Evolutionary conservation across 1,140 invertebrate species (phyloP), one percentile per base, ranked within the genome.

Genomic region (Calephelis nemesis): DNA sequence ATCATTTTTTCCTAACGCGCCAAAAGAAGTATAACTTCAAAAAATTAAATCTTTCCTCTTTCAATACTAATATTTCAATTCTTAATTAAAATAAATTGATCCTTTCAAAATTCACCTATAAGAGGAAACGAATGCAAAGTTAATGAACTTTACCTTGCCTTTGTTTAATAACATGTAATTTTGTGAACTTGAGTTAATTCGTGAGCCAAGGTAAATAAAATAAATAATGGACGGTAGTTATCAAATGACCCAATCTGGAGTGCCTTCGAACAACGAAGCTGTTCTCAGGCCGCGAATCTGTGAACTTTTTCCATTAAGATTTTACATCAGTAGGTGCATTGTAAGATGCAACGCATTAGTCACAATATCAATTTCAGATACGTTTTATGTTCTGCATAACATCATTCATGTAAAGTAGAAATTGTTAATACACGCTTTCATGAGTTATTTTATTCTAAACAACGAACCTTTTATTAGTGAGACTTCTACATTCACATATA

Each of bases 211-310:
- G 54, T 58, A 47, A 70, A 67, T 39, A 66, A 70, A 70, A 76
- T 78, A 74, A 82, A 79, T 76, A 78, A 79, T 73, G 70, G 70
- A 66, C 72, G 69, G 69, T 63, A 68, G 70, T 73, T 79, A 81
- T 84, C 81, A 60, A 58, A 62, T 77, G 81, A 79, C 82, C 79
- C 78, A 70, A 84, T 84, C 82, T 84, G 73, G 39, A 63, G 58
- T 68, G 71, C 69, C 70, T 80, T 79, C 67, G 63, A 68, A 74
- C 64, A 68, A 72, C 71, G 62, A 62, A 65, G 67, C 69, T 62
- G 67, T 52, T 63, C 50, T 68, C 63, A 48, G 54, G 64, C 64
- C 40, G 68, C 65, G 71, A 71, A 74, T 75, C 74, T 73, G 69
- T 84, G 75, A 82, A 81, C 78, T 1, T 45, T 82, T 82, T 79